Conservation (phyloP, 2,888 invertebrate species). For the Drosophila stalkeri region DNA sequence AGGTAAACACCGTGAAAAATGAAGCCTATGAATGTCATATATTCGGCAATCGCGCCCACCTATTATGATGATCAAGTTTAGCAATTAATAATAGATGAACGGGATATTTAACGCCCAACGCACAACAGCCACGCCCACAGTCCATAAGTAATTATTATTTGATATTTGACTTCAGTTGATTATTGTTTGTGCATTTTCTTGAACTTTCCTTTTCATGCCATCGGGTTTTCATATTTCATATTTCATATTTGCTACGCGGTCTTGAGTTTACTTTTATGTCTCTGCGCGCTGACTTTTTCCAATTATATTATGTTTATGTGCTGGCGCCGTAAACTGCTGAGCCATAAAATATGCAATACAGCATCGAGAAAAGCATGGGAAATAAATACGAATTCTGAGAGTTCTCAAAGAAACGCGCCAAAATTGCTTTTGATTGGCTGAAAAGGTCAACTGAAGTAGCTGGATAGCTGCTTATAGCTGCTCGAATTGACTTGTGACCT, state of each 20-base stretch:
- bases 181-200: slow-evolving; percentile 4
- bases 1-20: slow-evolving; percentile 17
- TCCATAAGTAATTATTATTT: slow-evolving; percentile 20
- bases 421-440: slow-evolving; percentile 5
- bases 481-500: background rate
- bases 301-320: slow-evolving; percentile 41
- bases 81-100: slow-evolving; percentile 56
- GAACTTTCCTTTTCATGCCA: slow-evolving; percentile 2
- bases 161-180: slow-evolving; percentile 56
- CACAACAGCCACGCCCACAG: slow-evolving; percentile 28
- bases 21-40: slow-evolving; percentile 6
- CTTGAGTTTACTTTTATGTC: slow-evolving; percentile 16
- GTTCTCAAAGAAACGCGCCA: slow-evolving; percentile 29
- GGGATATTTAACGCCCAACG: slow-evolving; percentile 55
- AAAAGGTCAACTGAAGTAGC: slow-evolving; percentile 1
- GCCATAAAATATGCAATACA: slow-evolving; percentile 54
- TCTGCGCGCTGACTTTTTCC: slow-evolving; percentile 30
- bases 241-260: slow-evolving; percentile 18
- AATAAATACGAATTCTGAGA: slow-evolving; percentile 13
- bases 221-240: slow-evolving; percentile 23
- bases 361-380: background rate
- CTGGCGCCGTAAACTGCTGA: slow-evolving; percentile 31
- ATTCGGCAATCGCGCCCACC: slow-evolving; percentile 31
- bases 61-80: slow-evolving; percentile 36
- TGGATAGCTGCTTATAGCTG: background rate